Evolutionary conservation across 2,797 vertebrate genomes (phyloP).

Genomic region (Anguilla marmorata): DNA sequence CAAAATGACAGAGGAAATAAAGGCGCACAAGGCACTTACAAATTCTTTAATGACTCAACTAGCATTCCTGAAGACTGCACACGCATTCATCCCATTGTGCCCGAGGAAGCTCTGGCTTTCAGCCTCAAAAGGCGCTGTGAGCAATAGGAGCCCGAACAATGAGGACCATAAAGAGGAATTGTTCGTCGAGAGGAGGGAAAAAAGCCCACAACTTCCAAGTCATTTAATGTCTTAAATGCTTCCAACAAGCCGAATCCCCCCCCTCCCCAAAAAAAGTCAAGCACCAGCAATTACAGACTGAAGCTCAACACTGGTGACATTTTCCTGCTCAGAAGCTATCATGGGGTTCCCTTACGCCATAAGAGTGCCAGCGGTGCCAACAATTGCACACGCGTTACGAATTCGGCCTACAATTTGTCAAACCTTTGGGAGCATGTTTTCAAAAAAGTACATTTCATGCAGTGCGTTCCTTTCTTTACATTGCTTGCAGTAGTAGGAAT

Average conservation of each 20-base stretch:
- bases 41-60: constrained; percentile 44
- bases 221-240: constrained; percentile 40
- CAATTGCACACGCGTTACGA: not conserved
- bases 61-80: constrained; percentile 39
- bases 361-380: not conserved
- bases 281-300: not conserved
- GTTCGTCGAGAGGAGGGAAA: constrained; percentile 38
- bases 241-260: constrained; percentile 9
- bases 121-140: constrained; percentile 38
- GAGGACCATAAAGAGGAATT: constrained; percentile 46
- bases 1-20: constrained; percentile 39
- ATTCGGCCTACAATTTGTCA: not conserved
- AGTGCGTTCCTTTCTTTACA: not conserved
- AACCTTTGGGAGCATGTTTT: not conserved
- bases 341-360: not conserved
- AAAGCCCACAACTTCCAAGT: constrained; percentile 45
- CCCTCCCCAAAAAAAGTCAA: constrained; percentile 9
- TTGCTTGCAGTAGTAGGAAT: not conserved
- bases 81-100: constrained; percentile 47
- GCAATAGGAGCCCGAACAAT: constrained; percentile 47
- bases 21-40: constrained; percentile 31
- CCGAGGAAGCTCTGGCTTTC: constrained; percentile 35
- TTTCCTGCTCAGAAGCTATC: not conserved
- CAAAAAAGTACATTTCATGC: not conserved
- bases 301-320: not conserved